Evolutionary conservation across 64 coral and sea anemone genomes (phyloP), one percentile per base, ranked within the genome.

Genomic region (Stichodactyla mertensii): DNA sequence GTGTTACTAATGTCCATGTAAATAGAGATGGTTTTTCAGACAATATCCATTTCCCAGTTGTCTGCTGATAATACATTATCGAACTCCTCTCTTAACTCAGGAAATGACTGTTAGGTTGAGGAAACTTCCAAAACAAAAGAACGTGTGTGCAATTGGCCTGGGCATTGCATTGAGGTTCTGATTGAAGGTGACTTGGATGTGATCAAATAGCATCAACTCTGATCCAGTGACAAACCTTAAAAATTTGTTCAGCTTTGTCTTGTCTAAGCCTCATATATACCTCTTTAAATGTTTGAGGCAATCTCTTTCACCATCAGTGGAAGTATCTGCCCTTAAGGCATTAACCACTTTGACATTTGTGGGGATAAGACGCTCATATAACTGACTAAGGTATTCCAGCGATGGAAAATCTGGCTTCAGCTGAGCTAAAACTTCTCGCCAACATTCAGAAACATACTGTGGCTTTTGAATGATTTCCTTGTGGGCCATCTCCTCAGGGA

Each of bases 61-160:
- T 62, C 15, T 62, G 60, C 60, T 0, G 36, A 45, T 4, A 67
- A 9, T 16, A 70, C 66, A 22, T 70, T 70, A 9, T 70, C 27
- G 22, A 70, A 70, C 22, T 70, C 66, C 22, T 70, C 66, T 70
- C 66, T 23, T 24, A 70, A 80, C 77, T 89, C 92, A 11, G 88
- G 92, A 56, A 87, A 93, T 57, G 64, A 93, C 51, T 84, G 85
- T 59, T 94, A 94, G 23, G 88, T 94, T 84, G 80, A 87, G 10
- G 88, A 80, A 77, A 93, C 28, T 77, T 93, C 88, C 74, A 90
- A 83, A 53, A 90, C 54, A 69, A 64, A 87, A 69, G 77, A 87
- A n/a, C 92, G 92, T 90, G 88, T 90, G 92, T 24, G 88, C 78
- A 83, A 88, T 94, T 78, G 92, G 88, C 15, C 88, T 57, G 51